phyloP scores from a whole-genome alignment of 2,113 vertebrate genomes.

The Eurypyga helias region DNA sequence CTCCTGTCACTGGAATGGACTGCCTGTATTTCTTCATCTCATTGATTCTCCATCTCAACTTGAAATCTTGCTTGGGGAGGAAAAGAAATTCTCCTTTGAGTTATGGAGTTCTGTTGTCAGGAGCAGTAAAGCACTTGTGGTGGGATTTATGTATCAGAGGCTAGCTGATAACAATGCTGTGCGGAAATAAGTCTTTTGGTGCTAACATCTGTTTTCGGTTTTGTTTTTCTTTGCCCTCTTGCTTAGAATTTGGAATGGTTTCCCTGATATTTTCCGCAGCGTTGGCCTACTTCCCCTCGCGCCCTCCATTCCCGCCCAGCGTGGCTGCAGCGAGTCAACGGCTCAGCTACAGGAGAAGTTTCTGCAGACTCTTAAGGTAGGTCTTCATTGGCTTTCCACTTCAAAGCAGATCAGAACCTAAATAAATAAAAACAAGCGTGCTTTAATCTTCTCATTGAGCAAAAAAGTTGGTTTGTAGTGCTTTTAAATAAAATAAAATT shows the following conservation, averaged over 20 bases:
- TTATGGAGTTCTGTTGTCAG: background rate
- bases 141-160: background rate
- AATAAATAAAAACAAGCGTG: slow-evolving; percentile 30
- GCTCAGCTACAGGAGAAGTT: slow-evolving; percentile 93
- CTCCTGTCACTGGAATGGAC: background rate
- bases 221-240: slow-evolving; percentile 33
- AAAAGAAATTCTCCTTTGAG: background rate
- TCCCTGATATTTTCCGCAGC: slow-evolving; percentile 87
- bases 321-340: slow-evolving; percentile 95
- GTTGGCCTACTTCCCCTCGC: slow-evolving; percentile 91
- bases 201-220: background rate
- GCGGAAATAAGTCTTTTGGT: background rate
- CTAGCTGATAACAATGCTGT: background rate
- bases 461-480: slow-evolving; percentile 37
- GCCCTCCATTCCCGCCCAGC: slow-evolving; percentile 92
- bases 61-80: background rate
- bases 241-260: slow-evolving; percentile 88
- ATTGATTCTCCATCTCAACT: background rate
- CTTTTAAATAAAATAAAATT: slow-evolving; percentile 51
- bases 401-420: slow-evolving; percentile 22
- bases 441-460: slow-evolving; percentile 52
- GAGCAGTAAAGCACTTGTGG: background rate
- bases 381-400: background rate
- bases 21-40: background rate
- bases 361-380: slow-evolving; percentile 92